These are phyloP conservation scores for Heliconius charithonia DNA, from an alignment of 2,888 invertebrate species.

Conservation along the genomic window DNA sequence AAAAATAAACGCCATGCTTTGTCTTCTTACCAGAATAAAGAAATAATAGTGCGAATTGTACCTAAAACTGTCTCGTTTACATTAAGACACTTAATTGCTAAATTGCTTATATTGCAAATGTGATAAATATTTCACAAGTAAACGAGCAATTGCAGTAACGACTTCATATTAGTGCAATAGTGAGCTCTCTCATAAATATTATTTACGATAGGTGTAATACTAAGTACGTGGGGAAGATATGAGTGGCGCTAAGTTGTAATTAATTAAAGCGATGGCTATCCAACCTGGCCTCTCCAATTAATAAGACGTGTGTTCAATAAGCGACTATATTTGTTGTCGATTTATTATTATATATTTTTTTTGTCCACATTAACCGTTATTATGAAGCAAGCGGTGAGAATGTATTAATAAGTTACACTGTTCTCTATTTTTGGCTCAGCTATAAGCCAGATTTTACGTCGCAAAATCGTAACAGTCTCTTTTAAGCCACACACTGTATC, in stretches of 20 bases:
- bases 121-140: not conserved
- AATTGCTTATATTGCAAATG: too few species aligned
- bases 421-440: not conserved
- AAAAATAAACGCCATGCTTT: too few species aligned
- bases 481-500: too few species aligned
- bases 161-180: not conserved
- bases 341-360: not conserved
- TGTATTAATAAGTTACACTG: not conserved
- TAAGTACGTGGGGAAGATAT: conserved; percentile 16
- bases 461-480: too few species aligned
- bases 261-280: conserved; percentile 27
- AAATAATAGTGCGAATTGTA: too few species aligned
- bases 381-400: not conserved
- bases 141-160: not conserved
- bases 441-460: too few species aligned
- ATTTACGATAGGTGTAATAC: conserved; percentile 10
- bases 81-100: too few species aligned
- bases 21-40: too few species aligned
- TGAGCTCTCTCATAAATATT: not conserved
- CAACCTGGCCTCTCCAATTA: conserved; percentile 15
- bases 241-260: conserved; percentile 19
- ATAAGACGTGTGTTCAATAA: conserved; percentile 15
- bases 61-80: not conserved
- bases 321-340: not conserved
- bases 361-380: not conserved